Conservation (phyloP, 2,113 vertebrate species). For the Agapornis roseicollis region DNA sequence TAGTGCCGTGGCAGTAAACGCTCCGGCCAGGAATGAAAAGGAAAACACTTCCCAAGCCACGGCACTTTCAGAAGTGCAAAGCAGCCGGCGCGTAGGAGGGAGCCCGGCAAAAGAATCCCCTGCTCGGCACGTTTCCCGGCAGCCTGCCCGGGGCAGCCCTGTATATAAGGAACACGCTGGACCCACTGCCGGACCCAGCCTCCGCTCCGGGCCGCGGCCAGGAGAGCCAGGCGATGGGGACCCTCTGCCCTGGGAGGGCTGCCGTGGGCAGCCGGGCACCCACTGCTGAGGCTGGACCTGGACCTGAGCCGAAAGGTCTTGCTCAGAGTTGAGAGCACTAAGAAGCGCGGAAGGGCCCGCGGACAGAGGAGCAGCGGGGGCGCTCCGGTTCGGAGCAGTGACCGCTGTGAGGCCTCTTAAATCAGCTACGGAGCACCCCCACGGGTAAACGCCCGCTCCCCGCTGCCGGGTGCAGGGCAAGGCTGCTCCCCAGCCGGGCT, state of each 20-base stretch:
- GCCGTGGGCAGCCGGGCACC: not conserved
- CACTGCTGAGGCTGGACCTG: not conserved
- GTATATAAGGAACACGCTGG: conserved; percentile 74
- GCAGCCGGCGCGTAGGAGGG: conserved; percentile 91
- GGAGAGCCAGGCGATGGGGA: not conserved
- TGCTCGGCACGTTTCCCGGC: conserved; percentile 76
- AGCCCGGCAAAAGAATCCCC: conserved; percentile 89
- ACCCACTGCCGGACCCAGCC: not conserved
- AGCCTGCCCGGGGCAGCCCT: conserved; percentile 53
- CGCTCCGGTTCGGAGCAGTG: not conserved
- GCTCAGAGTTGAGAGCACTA: not conserved
- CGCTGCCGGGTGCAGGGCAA: not conserved
- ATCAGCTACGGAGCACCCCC: not conserved
- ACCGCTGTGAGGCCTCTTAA: not conserved
- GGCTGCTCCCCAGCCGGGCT: not conserved
- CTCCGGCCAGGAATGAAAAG: conserved; percentile 90
- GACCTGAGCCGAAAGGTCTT: not conserved
- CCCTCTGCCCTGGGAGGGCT: not conserved
- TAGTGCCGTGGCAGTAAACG: conserved; percentile 88
- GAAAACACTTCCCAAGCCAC: conserved; percentile 84
- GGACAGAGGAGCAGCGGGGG: not conserved
- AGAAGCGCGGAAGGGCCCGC: not conserved
- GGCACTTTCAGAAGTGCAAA: conserved; percentile 88
- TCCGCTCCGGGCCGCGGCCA: not conserved
- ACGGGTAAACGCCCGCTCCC: not conserved